Percentiles rank a stretch among this genome's conserved stretches.
Conservation (phyloP, 2,113 vertebrate genomes). For the Phaethon lepturus region DNA sequence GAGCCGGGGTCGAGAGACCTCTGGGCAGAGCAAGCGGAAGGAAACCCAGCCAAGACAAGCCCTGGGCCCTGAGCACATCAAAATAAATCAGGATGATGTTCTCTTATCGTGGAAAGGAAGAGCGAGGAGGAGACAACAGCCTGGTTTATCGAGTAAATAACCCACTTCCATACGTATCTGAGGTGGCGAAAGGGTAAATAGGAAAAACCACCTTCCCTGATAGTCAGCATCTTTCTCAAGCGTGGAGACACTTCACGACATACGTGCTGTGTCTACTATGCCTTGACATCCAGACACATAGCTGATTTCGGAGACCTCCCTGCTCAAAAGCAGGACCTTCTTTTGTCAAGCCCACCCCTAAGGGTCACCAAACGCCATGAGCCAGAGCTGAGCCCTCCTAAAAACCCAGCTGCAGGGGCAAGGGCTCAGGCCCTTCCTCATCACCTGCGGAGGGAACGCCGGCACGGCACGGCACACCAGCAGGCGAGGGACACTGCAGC, state of each 20-base stretch:
- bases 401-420: neutral
- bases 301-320: neutral
- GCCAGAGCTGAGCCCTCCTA: neutral
- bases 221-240: neutral
- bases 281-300: neutral
- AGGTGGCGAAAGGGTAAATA: neutral
- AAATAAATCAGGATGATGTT: neutral
- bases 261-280: rapidly evolving
- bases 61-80: neutral
- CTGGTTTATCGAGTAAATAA: neutral
- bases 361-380: neutral
- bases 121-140: neutral
- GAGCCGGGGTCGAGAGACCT: neutral
- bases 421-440: neutral
- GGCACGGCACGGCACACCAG: neutral
- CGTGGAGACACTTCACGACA: neutral
- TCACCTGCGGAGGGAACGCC: neutral
- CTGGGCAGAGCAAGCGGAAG: neutral
- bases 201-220: neutral
- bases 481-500: neutral
- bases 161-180: neutral
- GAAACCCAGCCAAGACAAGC: neutral
- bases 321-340: neutral
- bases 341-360: neutral
- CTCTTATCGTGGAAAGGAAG: neutral